phyloP scores from a whole-genome alignment of 2,113 vertebrate genomes.

The Syrmaticus mikado region DNA sequence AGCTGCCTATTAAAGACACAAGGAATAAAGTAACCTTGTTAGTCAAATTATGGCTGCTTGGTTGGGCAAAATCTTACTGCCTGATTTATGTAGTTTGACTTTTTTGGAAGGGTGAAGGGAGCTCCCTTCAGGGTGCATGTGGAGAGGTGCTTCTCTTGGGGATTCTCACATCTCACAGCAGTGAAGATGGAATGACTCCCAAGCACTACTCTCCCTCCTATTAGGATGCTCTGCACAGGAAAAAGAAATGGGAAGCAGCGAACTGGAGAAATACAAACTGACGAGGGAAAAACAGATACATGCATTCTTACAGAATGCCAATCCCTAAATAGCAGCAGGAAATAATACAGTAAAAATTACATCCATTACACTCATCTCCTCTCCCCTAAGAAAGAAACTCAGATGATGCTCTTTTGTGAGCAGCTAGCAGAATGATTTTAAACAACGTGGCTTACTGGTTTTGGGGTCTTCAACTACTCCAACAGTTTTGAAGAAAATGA shows the following conservation, averaged over 20 bases:
- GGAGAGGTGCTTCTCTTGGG: background rate
- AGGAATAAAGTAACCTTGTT: background rate
- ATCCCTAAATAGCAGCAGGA: background rate
- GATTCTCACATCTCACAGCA: background rate
- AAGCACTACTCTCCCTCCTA: background rate
- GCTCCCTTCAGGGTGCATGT: background rate
- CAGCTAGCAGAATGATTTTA: background rate
- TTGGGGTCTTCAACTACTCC: background rate
- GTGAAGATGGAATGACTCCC: background rate
- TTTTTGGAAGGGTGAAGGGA: background rate
- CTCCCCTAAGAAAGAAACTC: background rate
- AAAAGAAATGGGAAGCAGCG: slow-evolving; percentile 2
- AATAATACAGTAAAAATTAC: background rate
- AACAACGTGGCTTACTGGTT: background rate
- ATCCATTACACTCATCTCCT: background rate
- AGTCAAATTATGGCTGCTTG: background rate
- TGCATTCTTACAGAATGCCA: background rate
- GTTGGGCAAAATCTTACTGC: background rate
- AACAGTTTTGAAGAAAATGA: accelerated
- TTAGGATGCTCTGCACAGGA: background rate
- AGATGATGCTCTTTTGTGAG: background rate
- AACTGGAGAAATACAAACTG: slow-evolving; percentile 17
- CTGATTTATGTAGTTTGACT: background rate
- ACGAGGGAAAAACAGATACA: background rate
- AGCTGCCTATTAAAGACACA: background rate